A percentile compares a stretch with the other conserved stretches of the same genome.
phyloP scores from a whole-genome alignment of 2,888 invertebrate genomes.

The Octonoba sinensis region DNA sequence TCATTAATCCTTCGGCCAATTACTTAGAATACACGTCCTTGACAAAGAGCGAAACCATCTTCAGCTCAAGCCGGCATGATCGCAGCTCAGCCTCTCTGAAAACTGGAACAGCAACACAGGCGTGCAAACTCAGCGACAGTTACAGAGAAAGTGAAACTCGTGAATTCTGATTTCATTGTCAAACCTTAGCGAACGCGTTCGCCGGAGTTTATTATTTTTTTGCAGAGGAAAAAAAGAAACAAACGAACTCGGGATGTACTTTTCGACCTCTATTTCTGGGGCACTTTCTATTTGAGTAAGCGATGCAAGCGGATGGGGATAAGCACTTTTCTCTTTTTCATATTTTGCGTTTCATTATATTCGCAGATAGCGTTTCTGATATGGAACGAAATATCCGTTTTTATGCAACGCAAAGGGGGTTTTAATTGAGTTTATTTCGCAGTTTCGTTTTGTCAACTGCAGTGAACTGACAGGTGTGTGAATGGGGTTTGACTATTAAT shows the following conservation, averaged over 20 bases:
- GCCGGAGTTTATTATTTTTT: no score
- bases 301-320: constrained; percentile 10
- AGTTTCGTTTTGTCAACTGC: constrained; percentile 6
- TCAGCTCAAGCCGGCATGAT: constrained; percentile 11
- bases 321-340: constrained; percentile 12
- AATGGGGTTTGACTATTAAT: constrained; percentile 13
- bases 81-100: not conserved
- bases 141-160: constrained; percentile 43
- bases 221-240: no score
- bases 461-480: constrained; percentile 1
- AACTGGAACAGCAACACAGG: constrained; percentile 25
- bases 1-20: no score
- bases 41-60: no score
- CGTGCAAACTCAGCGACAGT: constrained; percentile 18
- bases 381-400: constrained; percentile 57
- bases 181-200: constrained; percentile 1
- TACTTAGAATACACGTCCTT: not conserved
- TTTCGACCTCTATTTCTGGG: no score
- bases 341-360: not conserved
- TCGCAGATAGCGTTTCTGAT: not conserved
- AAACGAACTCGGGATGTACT: no score
- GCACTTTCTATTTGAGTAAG: no score
- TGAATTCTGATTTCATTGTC: constrained; percentile 43
- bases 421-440: constrained; percentile 38
- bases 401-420: constrained; percentile 20